These are phyloP conservation scores for Theretra japonica DNA, from an alignment of 2,888 invertebrate species.

Conservation along the genomic window DNA sequence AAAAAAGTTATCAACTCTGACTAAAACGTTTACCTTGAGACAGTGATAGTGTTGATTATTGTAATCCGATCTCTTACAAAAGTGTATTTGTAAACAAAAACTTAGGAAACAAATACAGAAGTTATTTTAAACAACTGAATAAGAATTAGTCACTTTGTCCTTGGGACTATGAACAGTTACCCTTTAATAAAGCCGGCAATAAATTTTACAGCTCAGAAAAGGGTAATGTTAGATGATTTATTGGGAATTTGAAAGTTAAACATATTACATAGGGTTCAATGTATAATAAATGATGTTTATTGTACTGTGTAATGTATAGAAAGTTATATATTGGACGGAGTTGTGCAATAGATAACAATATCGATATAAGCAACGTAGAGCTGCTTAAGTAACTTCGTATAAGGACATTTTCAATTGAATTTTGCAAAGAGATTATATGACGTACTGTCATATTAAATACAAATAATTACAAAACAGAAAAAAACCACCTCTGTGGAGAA, in stretches of 20 bases:
- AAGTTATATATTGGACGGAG: too few relatives aligned
- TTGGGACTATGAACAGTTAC: slow-evolving; percentile 8
- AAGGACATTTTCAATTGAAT: too few relatives aligned
- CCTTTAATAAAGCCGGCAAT: not conserved
- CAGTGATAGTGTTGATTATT: slow-evolving; percentile 21
- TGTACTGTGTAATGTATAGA: not conserved
- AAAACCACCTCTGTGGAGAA: too few relatives aligned
- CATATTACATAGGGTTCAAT: not conserved
- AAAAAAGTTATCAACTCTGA: slow-evolving; percentile 5
- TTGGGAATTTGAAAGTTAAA: not conserved
- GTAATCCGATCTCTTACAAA: slow-evolving; percentile 10
- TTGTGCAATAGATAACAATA: too few relatives aligned
- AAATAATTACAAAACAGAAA: too few relatives aligned
- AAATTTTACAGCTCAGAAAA: slow-evolving; percentile 13
- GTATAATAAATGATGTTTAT: not conserved
- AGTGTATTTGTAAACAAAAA: slow-evolving; percentile 18
- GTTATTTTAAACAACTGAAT: slow-evolving; percentile 7
- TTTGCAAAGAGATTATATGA: too few relatives aligned
- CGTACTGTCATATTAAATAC: too few relatives aligned
- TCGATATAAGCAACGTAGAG: too few relatives aligned
- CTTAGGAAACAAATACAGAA: slow-evolving; percentile 1
- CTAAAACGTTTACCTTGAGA: slow-evolving; percentile 12
- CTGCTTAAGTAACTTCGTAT: too few relatives aligned
- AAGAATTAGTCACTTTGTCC: slow-evolving; percentile 7
- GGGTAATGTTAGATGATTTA: not conserved